A percentile compares a stretch with the other conserved stretches of the same genome.
Conservation (phyloP, 2,113 vertebrate genomes). For the Connochaetes taurinus region DNA sequence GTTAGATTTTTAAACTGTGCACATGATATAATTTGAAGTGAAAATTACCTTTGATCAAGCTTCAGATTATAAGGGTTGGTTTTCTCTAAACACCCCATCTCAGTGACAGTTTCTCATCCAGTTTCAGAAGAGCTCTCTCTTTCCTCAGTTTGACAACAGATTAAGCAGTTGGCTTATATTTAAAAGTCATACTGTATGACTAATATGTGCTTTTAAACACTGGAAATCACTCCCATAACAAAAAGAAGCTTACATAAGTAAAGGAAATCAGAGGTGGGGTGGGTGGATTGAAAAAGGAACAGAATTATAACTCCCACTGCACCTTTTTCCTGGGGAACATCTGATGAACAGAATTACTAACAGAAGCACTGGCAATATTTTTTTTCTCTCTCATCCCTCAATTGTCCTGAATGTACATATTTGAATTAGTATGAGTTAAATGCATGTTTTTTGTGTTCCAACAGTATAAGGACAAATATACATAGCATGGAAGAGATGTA, state of each 20-base stretch:
- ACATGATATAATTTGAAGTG: slow-evolving; percentile 14
- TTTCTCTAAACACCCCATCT: background rate
- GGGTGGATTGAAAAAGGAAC: background rate
- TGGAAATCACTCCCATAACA: background rate
- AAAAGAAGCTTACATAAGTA: background rate
- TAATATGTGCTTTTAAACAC: background rate
- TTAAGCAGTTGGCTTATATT: slow-evolving; percentile 20
- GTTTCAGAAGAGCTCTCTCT: background rate
- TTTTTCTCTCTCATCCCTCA: background rate
- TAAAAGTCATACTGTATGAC: background rate
- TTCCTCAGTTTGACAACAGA: background rate
- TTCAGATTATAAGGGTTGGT: background rate
- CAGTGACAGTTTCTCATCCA: background rate
- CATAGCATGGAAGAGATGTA: background rate
- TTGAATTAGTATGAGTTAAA: background rate
- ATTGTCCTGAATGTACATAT: background rate
- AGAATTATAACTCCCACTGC: background rate
- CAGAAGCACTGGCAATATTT: background rate
- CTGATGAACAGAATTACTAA: background rate
- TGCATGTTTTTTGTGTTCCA: background rate
- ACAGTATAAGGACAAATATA: background rate
- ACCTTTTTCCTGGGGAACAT: background rate
- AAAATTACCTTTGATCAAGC: slow-evolving; percentile 19
- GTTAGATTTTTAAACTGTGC: background rate
- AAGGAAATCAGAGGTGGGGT: background rate